Evolutionary conservation across 2,888 invertebrate genomes (phyloP), one percentile per base, ranked within the genome.

Genomic region (Teleiodes luculella): DNA sequence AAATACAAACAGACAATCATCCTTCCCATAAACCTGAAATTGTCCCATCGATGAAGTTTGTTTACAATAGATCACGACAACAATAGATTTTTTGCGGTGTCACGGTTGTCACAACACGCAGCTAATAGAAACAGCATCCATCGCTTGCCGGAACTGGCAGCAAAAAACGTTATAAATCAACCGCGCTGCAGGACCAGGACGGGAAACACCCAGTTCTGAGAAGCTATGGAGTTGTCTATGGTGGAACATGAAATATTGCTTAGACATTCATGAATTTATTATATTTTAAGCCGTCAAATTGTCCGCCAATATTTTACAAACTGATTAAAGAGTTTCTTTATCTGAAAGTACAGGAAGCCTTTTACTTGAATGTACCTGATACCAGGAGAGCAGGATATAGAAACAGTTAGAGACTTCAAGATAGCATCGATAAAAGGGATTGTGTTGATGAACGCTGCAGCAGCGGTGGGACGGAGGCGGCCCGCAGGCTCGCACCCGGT

Each of bases 31-130:
- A n/a, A n/a, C n/a, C n/a, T 52, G 16, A 20, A 43, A 33, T 33
- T 24, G 52, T 35, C 33, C 18, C 43, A 45, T 18, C 24, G 60
- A 66, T 53, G 59, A 64, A 64, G 65, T 62, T 55, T 54, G 58
- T 64, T 65, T 57, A 53, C 70, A 70, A 48, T 48, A 35, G 48
- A 35, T 48, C 31, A 20, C 20, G 8, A 48, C 66, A 61, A 63
- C 65, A 68, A 69, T 62, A 57, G 60, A 53, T 76, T 72, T 67
- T 69, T 68, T 55, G 67, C 68, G 61, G 62, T 67, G 74, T 73
- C 76, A 74, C 66, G 74, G 61, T 63, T 67, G 75, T 74, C 76
- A 75, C 67, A 78, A 76, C 72, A 73, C 74, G 65, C 72, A 72
- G 67, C 76, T 74, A 77, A 78, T 79, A 81, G 77, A 81, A 79